Percentiles rank a stretch among this genome's conserved stretches.
These are phyloP conservation scores for Xenentodon cancila DNA, from an alignment of 2,797 vertebrate genomes.

Conservation along the genomic window DNA sequence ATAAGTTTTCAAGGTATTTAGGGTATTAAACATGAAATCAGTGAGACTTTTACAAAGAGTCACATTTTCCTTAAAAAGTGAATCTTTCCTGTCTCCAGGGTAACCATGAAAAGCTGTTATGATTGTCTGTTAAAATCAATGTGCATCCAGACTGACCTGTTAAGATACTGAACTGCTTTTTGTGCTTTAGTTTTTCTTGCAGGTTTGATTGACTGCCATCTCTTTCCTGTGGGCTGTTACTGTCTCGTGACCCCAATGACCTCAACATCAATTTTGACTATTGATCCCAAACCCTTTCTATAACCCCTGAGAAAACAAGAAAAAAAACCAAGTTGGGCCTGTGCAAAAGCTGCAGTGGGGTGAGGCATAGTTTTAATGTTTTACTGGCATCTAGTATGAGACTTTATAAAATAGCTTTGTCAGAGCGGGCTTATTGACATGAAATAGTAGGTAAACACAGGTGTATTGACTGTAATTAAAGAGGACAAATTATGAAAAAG, in stretches of 20 bases:
- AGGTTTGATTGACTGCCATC: slow-evolving; percentile 60
- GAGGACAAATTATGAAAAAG: too few relatives aligned
- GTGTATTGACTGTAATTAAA: too few relatives aligned
- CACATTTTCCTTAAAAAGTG: too few relatives aligned
- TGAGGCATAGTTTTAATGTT: slow-evolving; percentile 29
- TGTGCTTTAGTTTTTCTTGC: slow-evolving; percentile 33
- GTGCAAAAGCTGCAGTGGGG: slow-evolving; percentile 70
- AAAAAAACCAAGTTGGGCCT: slow-evolving; percentile 53
- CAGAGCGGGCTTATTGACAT: too few relatives aligned
- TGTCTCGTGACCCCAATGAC: slow-evolving; percentile 65
- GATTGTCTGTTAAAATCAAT: background rate
- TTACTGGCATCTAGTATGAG: background rate
- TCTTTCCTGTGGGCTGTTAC: slow-evolving; percentile 41
- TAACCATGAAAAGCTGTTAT: too few relatives aligned
- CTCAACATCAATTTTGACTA: slow-evolving; percentile 47
- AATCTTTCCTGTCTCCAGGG: too few relatives aligned
- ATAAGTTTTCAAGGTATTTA: too few relatives aligned
- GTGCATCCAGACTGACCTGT: too few relatives aligned
- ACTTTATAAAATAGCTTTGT: background rate
- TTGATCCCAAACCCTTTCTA: slow-evolving; percentile 53
- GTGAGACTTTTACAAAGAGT: too few relatives aligned
- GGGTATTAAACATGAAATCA: too few relatives aligned
- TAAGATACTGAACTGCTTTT: slow-evolving; percentile 11
- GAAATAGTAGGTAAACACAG: too few relatives aligned
- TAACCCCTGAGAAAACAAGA: slow-evolving; percentile 35